A percentile compares a stretch with the other conserved stretches of the same genome.
These are phyloP conservation scores for Brachystomella parvula DNA, from an alignment of 1,140 invertebrate genomes.

Conservation along the genomic window DNA sequence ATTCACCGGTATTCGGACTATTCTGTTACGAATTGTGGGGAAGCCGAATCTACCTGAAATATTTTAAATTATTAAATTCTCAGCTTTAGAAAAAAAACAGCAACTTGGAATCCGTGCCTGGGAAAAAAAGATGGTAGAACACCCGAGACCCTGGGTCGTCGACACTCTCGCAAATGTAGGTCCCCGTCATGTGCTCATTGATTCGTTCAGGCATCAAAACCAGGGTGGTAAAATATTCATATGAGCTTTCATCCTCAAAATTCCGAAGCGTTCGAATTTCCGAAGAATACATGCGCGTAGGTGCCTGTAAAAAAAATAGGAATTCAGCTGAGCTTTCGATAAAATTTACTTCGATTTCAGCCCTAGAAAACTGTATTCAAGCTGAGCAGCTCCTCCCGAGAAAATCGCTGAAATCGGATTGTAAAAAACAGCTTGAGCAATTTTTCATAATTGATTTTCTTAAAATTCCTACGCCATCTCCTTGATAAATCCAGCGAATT, in stretches of 20 bases:
- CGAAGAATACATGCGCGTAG: constrained; percentile 24
- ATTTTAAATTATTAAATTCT: constrained; percentile 4
- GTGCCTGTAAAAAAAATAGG: constrained; percentile 23
- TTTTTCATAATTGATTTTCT: neutral
- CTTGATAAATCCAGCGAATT: constrained; percentile 34
- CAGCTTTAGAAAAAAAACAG: neutral
- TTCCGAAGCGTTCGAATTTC: constrained; percentile 24
- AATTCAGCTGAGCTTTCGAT: neutral
- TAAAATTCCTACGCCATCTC: constrained; percentile 29
- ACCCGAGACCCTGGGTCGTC: constrained; percentile 14
- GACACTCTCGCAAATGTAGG: constrained; percentile 30
- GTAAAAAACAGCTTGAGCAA: constrained; percentile 4
- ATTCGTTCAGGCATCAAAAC: constrained; percentile 34
- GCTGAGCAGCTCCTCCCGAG: neutral
- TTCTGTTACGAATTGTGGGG: constrained; percentile 23
- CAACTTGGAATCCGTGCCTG: constrained; percentile 7
- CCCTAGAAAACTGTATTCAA: neutral
- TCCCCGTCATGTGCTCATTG: constrained; percentile 35
- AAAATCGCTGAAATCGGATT: neutral
- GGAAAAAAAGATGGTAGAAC: constrained; percentile 31
- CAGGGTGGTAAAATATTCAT: constrained; percentile 30
- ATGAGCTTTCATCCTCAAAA: constrained; percentile 20
- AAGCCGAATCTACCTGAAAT: constrained; percentile 32
- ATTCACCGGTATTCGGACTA: constrained; percentile 20
- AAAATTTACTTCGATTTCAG: neutral